Evolutionary conservation across 2,888 invertebrate species (phyloP).

Genomic region (Eilema griseolum): DNA sequence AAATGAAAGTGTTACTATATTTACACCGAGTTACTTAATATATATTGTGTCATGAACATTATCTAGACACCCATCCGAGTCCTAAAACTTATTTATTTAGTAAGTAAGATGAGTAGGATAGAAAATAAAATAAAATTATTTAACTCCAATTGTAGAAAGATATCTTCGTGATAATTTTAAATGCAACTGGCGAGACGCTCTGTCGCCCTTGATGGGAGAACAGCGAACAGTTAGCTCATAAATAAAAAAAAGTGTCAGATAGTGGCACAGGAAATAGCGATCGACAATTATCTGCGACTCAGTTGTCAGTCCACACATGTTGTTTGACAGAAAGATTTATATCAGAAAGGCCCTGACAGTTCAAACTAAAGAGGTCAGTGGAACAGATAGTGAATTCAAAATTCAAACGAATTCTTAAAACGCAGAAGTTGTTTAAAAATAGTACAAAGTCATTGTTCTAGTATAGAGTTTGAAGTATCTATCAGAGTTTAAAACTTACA

Average conservation of each 20-base stretch:
- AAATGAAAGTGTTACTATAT: neutral
- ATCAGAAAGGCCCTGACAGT: slow-evolving; percentile 55
- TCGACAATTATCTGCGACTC: slow-evolving; percentile 72
- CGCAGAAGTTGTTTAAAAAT: slow-evolving; percentile 32
- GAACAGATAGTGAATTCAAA: slow-evolving; percentile 54
- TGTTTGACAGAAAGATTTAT: slow-evolving; percentile 67
- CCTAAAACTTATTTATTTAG: neutral
- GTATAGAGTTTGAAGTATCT: neutral
- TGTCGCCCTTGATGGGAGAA: slow-evolving; percentile 47
- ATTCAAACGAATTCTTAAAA: slow-evolving; percentile 52
- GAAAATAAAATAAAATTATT: slow-evolving; percentile 14
- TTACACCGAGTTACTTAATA: slow-evolving; percentile 35
- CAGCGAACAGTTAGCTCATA: slow-evolving; percentile 61
- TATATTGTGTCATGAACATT: slow-evolving; percentile 24
- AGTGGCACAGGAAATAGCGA: slow-evolving; percentile 81
- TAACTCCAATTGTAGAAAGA: slow-evolving; percentile 30
- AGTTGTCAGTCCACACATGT: slow-evolving; percentile 63
- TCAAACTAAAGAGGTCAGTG: slow-evolving; percentile 57
- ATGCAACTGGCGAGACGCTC: slow-evolving; percentile 39
- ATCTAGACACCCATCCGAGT: neutral
- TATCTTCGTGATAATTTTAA: slow-evolving; percentile 22
- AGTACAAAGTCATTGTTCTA: slow-evolving; percentile 15
- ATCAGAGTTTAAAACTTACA: neutral
- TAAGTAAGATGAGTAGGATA: neutral
- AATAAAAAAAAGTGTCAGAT: slow-evolving; percentile 73